A percentile compares a stretch with the other conserved stretches of the same genome.
Conservation (phyloP, 2,888 invertebrate genomes). For the Apodemia mormo region DNA sequence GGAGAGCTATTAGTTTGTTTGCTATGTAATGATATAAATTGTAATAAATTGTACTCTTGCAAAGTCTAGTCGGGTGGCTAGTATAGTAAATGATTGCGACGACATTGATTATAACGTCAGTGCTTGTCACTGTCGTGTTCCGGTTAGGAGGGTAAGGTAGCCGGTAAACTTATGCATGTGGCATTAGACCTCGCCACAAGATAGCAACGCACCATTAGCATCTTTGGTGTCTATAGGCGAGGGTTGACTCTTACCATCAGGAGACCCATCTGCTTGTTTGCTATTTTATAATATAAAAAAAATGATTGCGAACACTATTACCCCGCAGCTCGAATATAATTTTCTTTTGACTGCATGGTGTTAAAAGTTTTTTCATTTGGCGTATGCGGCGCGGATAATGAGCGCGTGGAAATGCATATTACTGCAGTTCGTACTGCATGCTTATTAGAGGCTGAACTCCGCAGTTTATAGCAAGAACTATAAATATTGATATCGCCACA, state of each 20-base stretch:
- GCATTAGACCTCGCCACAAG: no score
- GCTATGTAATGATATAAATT: no score
- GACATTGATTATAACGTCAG: no score
- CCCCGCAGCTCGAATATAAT: background rate
- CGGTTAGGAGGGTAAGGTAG: no score
- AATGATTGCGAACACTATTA: background rate
- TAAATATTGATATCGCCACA: background rate
- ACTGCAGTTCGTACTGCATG: background rate
- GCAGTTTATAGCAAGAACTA: background rate
- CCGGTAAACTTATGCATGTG: no score
- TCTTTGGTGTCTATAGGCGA: no score
- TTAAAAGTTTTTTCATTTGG: constrained; percentile 7
- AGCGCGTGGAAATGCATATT: background rate
- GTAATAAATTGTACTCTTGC: background rate
- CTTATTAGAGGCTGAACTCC: background rate
- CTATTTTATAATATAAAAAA: background rate
- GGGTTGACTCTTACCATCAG: no score
- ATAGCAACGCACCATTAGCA: no score
- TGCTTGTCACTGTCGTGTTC: no score
- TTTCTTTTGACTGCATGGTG: constrained; percentile 3
- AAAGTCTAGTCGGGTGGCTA: background rate
- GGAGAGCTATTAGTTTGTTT: no score
- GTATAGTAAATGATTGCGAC: background rate
- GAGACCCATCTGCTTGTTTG: no score
- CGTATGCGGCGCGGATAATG: background rate